phyloP scores from a whole-genome alignment of 2,113 vertebrate genomes.

The Sceloporus undulatus region DNA sequence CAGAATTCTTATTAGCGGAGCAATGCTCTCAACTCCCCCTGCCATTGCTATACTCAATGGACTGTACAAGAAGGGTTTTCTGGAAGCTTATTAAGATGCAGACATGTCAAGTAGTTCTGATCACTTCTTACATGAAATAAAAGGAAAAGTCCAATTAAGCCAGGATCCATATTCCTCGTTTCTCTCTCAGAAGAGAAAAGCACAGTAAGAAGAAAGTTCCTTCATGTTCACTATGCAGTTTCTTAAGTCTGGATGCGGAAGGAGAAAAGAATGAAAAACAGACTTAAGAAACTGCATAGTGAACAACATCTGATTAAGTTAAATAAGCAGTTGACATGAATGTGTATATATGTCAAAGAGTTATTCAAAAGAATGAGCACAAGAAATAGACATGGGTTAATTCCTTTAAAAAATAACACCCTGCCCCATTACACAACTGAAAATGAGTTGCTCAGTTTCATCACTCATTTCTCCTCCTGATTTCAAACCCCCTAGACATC shows the following conservation, averaged over 20 bases:
- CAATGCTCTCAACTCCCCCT: no score
- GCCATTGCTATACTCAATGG: no score
- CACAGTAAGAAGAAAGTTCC: neutral
- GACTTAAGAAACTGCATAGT: neutral
- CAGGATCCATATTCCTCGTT: neutral
- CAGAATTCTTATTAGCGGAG: no score
- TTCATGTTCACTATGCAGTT: neutral
- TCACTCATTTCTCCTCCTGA: neutral
- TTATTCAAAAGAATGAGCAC: constrained; percentile 5
- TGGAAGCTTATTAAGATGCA: neutral
- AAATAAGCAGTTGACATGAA: neutral
- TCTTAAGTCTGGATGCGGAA: neutral
- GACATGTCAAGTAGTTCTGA: neutral
- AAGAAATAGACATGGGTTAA: neutral
- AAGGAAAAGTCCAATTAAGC: neutral
- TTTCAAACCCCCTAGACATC: constrained; percentile 1
- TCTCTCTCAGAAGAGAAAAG: neutral
- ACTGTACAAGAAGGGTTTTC: neutral
- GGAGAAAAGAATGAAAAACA: neutral
- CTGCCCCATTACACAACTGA: neutral
- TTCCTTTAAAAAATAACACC: neutral
- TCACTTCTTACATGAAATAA: neutral
- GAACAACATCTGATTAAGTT: neutral
- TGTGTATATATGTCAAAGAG: neutral
- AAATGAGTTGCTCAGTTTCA: constrained; percentile 1